phyloP scores from a whole-genome alignment of 2,113 vertebrate genomes.

The Gallinago jamesoni region DNA sequence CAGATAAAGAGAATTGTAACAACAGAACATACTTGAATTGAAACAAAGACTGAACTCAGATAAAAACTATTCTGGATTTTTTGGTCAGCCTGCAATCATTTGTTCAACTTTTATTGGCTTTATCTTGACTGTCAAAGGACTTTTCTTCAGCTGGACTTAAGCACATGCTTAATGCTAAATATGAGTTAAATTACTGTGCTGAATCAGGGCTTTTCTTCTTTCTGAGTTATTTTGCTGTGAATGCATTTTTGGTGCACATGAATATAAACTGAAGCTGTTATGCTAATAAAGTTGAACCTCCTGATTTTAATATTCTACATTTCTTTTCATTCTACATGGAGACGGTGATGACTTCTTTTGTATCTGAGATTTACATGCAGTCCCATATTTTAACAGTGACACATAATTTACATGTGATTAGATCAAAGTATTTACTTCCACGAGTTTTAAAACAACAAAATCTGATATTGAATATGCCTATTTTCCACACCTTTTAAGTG shows the following conservation, averaged over 20 bases:
- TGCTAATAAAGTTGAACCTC: constrained; percentile 62
- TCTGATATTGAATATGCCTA: constrained; percentile 55
- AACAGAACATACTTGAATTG: not conserved
- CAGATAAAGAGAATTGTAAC: not conserved
- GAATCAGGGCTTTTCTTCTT: constrained; percentile 67
- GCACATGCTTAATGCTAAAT: constrained; percentile 27
- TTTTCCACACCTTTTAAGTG: constrained; percentile 61
- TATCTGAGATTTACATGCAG: constrained; percentile 66
- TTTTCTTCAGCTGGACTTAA: constrained; percentile 40
- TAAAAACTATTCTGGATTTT: not conserved
- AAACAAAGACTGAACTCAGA: constrained; percentile 15
- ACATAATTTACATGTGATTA: constrained; percentile 72
- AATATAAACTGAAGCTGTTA: constrained; percentile 64
- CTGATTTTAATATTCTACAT: constrained; percentile 64
- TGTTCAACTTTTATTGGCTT: not conserved
- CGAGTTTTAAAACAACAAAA: constrained; percentile 67
- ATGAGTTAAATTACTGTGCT: constrained; percentile 44
- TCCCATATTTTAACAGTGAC: constrained; percentile 70
- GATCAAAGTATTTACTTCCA: constrained; percentile 70
- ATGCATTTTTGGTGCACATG: constrained; percentile 59
- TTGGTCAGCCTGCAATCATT: not conserved
- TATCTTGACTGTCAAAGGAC: not conserved
- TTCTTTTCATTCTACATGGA: constrained; percentile 66
- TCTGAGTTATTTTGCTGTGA: constrained; percentile 58
- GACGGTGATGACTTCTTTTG: constrained; percentile 64